Evolutionary conservation across 2,113 vertebrate genomes (phyloP).

Genomic region (Choloepus hoffmanni): DNA sequence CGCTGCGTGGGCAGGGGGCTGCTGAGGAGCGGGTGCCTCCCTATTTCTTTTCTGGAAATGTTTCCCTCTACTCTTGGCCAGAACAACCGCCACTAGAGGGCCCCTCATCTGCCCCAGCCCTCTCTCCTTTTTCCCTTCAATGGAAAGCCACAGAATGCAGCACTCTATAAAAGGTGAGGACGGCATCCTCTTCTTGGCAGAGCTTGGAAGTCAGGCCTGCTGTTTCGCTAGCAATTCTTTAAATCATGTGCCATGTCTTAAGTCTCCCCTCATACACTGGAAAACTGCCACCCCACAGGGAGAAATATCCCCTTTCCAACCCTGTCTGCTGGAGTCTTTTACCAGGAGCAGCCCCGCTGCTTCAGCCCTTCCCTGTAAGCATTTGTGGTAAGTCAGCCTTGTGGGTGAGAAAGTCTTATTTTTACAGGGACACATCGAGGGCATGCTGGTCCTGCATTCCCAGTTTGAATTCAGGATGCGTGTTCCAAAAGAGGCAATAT

Average conservation of each 20-base stretch:
- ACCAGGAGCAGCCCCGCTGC: accelerated
- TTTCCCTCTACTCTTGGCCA: background rate
- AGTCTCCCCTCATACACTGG: accelerated
- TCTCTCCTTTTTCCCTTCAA: background rate
- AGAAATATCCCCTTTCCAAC: background rate
- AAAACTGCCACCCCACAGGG: background rate
- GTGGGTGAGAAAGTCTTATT: background rate
- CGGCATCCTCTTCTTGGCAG: background rate
- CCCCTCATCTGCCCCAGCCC: background rate
- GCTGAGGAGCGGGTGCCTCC: background rate
- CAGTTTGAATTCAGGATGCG: background rate
- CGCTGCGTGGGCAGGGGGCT: accelerated
- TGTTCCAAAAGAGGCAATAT: background rate
- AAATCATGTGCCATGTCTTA: background rate
- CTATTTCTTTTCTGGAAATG: background rate
- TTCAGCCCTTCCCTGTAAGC: background rate
- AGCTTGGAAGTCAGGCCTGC: background rate
- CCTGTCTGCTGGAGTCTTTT: background rate
- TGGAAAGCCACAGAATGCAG: background rate
- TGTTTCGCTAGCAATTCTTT: background rate
- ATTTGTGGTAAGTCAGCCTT: background rate
- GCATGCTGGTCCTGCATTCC: background rate
- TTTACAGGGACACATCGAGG: background rate
- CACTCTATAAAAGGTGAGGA: no score
- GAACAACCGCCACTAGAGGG: background rate